These are phyloP conservation scores for Epinotia bilunana DNA, from an alignment of 2,888 invertebrate species.

Conservation along the genomic window DNA sequence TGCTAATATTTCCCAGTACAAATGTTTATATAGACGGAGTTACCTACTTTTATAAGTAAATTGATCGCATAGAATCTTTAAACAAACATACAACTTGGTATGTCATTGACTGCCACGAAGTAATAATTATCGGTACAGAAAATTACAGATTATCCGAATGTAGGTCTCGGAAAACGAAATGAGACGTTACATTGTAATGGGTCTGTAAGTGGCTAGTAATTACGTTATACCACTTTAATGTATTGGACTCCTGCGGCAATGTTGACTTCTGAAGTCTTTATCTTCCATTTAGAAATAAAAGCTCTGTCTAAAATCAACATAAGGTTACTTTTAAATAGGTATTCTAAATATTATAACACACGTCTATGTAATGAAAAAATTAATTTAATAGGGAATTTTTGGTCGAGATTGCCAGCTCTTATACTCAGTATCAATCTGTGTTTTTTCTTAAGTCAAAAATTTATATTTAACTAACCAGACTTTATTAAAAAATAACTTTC, in stretches of 20 bases:
- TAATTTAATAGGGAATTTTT: no score
- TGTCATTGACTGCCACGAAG: slow-evolving; percentile 50
- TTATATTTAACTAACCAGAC: no score
- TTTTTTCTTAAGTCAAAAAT: no score
- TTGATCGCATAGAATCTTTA: slow-evolving; percentile 8
- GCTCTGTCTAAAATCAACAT: neutral
- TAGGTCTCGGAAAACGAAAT: slow-evolving; percentile 51
- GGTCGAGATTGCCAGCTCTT: no score
- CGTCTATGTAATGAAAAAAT: no score
- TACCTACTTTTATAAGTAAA: neutral
- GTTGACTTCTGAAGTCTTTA: neutral
- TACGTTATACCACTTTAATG: slow-evolving; percentile 13
- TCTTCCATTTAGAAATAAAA: slow-evolving; percentile 5
- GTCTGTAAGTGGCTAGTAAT: slow-evolving; percentile 47
- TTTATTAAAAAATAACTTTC: no score
- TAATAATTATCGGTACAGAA: slow-evolving; percentile 41
- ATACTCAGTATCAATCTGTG: no score
- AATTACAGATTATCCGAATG: slow-evolving; percentile 47
- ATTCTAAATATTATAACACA: no score
- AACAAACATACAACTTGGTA: slow-evolving; percentile 16
- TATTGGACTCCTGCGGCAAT: slow-evolving; percentile 2
- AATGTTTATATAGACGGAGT: no score
- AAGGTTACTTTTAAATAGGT: neutral
- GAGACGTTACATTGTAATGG: slow-evolving; percentile 49
- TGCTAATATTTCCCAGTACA: neutral